Percentiles rank a stretch among this genome's conserved stretches.
Evolutionary conservation across 2,113 vertebrate species (phyloP).

Genomic region (Osmerus eperlanus): DNA sequence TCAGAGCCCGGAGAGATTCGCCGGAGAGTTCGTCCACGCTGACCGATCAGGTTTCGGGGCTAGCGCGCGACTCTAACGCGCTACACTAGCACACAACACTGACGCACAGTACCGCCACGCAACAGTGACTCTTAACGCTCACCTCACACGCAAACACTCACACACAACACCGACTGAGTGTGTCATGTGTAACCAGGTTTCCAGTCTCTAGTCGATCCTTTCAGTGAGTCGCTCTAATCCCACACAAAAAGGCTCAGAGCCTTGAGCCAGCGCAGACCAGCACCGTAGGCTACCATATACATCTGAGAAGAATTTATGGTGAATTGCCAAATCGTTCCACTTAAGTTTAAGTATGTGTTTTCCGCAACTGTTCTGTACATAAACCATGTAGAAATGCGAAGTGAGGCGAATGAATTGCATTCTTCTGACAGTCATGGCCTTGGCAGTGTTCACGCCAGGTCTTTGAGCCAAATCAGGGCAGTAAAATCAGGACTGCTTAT

Average conservation of each 20-base stretch:
- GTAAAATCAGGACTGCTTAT: constrained; percentile 24
- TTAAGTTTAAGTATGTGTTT: constrained; percentile 13
- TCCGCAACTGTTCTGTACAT: constrained; percentile 6
- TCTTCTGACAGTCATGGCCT: not conserved
- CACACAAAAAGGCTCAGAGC: not conserved
- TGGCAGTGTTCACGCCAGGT: constrained; percentile 8
- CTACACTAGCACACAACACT: too few species aligned
- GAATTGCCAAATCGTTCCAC: constrained; percentile 1
- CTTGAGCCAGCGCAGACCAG: not conserved
- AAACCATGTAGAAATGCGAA: constrained; percentile 2
- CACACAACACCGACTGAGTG: too few species aligned
- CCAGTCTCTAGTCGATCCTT: too few species aligned
- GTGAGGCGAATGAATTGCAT: constrained; percentile 13
- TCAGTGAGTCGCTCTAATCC: too few species aligned
- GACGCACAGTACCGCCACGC: too few species aligned
- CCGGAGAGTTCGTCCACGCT: constrained; percentile 62
- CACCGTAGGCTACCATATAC: not conserved
- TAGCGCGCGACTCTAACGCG: too few species aligned
- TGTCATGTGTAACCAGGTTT: too few species aligned
- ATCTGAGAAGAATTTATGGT: not conserved
- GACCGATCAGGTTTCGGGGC: constrained; percentile 20
- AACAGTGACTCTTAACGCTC: too few species aligned
- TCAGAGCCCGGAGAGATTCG: constrained; percentile 57
- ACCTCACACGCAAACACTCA: too few species aligned
- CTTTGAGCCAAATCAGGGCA: constrained; percentile 22